These are phyloP conservation scores for Paracentrotus lividus DNA, from an alignment of 53 echinoderm and acorn worm species.

Conservation along the genomic window DNA sequence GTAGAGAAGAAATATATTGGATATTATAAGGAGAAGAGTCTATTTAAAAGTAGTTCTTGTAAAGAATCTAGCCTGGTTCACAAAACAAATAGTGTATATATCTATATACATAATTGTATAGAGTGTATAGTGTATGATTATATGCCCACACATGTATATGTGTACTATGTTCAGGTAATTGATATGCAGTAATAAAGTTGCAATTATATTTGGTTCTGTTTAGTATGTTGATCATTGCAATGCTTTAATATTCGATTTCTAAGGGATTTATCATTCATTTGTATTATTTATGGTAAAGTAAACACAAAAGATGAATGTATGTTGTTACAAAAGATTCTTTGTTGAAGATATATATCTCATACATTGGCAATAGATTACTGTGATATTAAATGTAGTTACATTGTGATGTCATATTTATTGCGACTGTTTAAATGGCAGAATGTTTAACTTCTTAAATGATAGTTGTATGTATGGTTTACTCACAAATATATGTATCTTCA, in stretches of 20 bases:
- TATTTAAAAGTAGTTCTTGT: background rate
- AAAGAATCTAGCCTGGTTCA: background rate
- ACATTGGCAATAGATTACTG: background rate
- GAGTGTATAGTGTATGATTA: background rate
- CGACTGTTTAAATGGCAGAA: background rate
- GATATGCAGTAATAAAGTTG: constrained; percentile 24
- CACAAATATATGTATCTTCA: background rate
- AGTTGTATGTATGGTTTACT: background rate
- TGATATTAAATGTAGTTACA: background rate
- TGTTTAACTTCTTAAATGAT: background rate
- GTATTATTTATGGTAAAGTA: background rate
- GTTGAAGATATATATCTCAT: background rate
- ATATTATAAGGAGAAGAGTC: background rate
- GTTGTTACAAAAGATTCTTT: background rate
- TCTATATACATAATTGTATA: background rate
- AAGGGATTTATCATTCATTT: background rate
- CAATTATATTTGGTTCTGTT: background rate
- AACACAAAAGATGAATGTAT: background rate
- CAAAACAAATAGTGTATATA: background rate
- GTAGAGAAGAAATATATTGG: background rate
- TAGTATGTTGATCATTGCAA: constrained; percentile 7
- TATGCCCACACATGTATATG: background rate
- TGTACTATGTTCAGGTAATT: background rate
- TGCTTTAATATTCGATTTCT: background rate
- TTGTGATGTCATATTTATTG: background rate